Evolutionary conservation across 1,140 invertebrate species (phyloP), one percentile per base, ranked within the genome.

Genomic region (Panagrolaimus sp.): DNA sequence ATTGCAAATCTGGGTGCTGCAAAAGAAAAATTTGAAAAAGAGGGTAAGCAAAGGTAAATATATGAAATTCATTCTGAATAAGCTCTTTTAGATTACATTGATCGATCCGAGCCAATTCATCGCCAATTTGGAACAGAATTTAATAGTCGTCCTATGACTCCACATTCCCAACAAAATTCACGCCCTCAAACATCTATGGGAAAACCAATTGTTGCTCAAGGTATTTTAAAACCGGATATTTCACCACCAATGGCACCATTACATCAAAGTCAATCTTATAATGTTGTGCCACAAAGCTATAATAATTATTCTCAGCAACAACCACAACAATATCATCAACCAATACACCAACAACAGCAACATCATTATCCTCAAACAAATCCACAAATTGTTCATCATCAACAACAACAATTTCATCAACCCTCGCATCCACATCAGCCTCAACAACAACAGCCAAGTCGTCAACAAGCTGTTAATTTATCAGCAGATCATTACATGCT

Each of bases 21-120:
- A 11, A 57, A 57, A 27, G 51, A 57, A 9, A 20, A 27, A 9
- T 57, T 57, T 57, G 51, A 57, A 57, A 57, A 27, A 25, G 51
- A 27, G 7, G 31, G 31, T 38, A 38, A 38, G 31, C 2, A 38
- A 38, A 38, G 31, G 31, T n/a, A n/a, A n/a, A 38, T 38, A 38
- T 38, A 38, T 38, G 31, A 38, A 38, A 38, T 38, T 38, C 2
- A 38, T 4, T 38, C 31, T 4, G 7, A 4, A 38, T 4, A 38
- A 38, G 31, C 31, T 38, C n/a, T 38, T 38, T 4, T 38, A 38
- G 31, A 38, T 38, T 38, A 38, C 31, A 38, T 38, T 38, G 31
- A 38, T 38, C 31, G 31, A 7, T 38, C 31, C 2, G 31, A 38
- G 7, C 31, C 31, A 38, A 38, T 38, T 2, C 31, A 38, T 38